Evolutionary conservation across 2,888 invertebrate species (phyloP).

Genomic region (Trypoxylon attenuatum): DNA sequence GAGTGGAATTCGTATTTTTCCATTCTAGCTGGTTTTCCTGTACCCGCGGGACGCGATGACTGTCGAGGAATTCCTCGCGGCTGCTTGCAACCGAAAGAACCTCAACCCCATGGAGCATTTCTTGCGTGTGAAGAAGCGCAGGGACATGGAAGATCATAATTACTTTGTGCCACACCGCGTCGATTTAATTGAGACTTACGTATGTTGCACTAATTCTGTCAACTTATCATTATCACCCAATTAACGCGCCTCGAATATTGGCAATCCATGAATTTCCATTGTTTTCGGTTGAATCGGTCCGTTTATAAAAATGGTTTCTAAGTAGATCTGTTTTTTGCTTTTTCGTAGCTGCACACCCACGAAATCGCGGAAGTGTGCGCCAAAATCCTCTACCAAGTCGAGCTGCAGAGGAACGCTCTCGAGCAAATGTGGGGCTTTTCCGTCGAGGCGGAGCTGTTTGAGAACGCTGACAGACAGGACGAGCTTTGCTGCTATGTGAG

Average conservation of each 20-base stretch:
- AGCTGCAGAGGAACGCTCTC: slow-evolving; percentile 90
- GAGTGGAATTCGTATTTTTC: too few relatives aligned
- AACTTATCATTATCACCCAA: not conserved
- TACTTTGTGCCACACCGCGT: slow-evolving; percentile 97
- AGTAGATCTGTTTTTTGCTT: too few relatives aligned
- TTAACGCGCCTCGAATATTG: too few relatives aligned
- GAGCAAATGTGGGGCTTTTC: slow-evolving; percentile 99
- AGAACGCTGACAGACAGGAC: slow-evolving; percentile 96
- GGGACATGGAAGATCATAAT: slow-evolving; percentile 96
- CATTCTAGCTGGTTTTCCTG: slow-evolving; percentile 83
- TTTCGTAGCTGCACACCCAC: slow-evolving; percentile 88
- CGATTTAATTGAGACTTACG: slow-evolving; percentile 96
- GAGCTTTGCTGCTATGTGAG: slow-evolving; percentile 98
- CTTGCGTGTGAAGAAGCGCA: slow-evolving; percentile 93
- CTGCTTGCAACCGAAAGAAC: slow-evolving; percentile 93
- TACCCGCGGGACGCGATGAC: slow-evolving; percentile 94
- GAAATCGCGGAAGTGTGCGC: slow-evolving; percentile 97
- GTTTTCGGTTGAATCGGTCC: too few relatives aligned
- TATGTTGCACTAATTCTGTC: slow-evolving; percentile 77
- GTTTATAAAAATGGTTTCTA: too few relatives aligned
- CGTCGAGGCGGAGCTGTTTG: slow-evolving; percentile 97
- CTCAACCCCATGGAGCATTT: slow-evolving; percentile 97
- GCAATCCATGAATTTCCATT: too few relatives aligned
- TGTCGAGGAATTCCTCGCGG: slow-evolving; percentile 95
- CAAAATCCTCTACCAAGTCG: slow-evolving; percentile 97